These are phyloP conservation scores for Gracilinanus agilis DNA, from an alignment of 2,113 vertebrate genomes.

Conservation along the genomic window DNA sequence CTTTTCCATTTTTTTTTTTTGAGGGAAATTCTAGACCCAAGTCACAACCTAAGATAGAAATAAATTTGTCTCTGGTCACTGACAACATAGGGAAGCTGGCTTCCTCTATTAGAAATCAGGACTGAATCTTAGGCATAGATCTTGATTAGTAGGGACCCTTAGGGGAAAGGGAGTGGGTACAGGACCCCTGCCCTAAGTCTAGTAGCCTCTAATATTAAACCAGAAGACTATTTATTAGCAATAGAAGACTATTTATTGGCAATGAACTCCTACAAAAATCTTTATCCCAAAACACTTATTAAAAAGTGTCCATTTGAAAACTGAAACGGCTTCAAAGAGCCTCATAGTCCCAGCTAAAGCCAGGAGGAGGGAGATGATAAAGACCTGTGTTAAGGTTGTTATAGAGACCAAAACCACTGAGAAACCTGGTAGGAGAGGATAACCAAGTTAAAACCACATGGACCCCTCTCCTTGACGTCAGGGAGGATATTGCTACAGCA, in stretches of 20 bases:
- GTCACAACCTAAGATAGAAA: background rate
- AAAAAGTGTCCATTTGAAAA: background rate
- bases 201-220: background rate
- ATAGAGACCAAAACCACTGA: conserved; percentile 26
- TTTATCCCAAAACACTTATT: background rate
- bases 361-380: background rate
- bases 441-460: background rate
- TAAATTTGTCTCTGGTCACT: background rate
- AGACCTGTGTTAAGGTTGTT: background rate
- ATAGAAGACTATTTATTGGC: background rate
- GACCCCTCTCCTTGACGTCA: background rate
- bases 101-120: background rate
- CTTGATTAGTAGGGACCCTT: background rate
- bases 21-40: background rate
- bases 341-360: background rate
- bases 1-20: background rate
- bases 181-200: background rate
- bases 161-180: background rate
- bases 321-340: background rate
- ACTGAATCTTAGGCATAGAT: background rate
- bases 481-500: background rate
- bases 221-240: background rate
- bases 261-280: background rate
- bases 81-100: background rate
- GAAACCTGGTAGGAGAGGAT: background rate